Percentiles rank a stretch among this genome's conserved stretches.
These are phyloP conservation scores for Monoplex corrugatus DNA, from an alignment of 2,888 invertebrate genomes.

Conservation along the genomic window DNA sequence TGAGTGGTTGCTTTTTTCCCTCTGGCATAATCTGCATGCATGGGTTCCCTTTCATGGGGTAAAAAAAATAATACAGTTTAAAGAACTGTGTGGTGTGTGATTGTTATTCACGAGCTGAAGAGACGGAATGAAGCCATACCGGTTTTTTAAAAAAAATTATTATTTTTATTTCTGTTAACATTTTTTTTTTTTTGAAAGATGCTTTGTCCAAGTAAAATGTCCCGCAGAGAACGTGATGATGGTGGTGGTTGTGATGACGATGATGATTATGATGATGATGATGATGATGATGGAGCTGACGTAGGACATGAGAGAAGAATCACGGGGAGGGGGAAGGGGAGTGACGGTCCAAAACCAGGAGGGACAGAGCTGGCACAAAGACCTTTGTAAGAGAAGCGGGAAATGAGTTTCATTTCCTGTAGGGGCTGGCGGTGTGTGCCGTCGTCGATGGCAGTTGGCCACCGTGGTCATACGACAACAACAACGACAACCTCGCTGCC, in stretches of 20 bases:
- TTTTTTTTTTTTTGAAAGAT: no score
- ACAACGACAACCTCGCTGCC: conserved; percentile 12
- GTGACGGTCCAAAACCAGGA: background rate
- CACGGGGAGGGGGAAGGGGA: background rate
- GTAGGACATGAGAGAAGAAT: background rate
- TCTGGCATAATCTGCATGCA: background rate
- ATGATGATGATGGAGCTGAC: no score
- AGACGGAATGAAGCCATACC: no score
- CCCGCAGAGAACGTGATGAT: background rate
- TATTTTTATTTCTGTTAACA: no score
- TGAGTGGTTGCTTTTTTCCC: no score
- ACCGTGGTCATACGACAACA: conserved; percentile 35
- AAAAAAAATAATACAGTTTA: background rate
- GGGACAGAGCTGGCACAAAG: conserved; percentile 39
- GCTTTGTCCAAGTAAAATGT: no score
- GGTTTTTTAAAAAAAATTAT: no score
- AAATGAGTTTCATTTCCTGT: conserved; percentile 57
- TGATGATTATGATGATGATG: no score
- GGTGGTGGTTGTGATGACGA: background rate
- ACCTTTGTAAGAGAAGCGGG: conserved; percentile 39
- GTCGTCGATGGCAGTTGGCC: background rate
- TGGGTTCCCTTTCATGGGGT: background rate
- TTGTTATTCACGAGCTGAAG: no score
- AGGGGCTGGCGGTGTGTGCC: background rate
- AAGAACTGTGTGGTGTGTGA: no score